Evolutionary conservation across 2,888 invertebrate species (phyloP).

Genomic region (Drosophila basisetae): DNA sequence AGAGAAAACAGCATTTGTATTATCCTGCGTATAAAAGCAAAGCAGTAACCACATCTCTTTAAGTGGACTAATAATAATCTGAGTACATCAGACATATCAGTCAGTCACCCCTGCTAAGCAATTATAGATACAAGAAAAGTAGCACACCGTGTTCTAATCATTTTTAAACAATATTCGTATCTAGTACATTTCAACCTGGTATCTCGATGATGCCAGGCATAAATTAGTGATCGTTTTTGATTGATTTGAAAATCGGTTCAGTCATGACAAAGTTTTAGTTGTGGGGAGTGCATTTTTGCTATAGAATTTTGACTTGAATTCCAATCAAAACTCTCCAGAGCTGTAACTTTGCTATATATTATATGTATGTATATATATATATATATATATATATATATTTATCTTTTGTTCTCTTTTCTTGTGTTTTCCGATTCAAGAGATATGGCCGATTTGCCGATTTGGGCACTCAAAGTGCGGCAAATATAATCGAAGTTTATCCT

Average conservation of each 20-base stretch:
- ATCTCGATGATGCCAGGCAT: background rate
- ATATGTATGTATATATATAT: background rate
- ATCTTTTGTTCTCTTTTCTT: background rate
- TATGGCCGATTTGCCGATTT: constrained; percentile 7
- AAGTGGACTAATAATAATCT: background rate
- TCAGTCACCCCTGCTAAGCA: background rate
- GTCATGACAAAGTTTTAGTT: background rate
- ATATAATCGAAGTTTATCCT: constrained; percentile 8
- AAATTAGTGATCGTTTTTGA: too few relatives aligned
- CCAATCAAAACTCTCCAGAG: background rate
- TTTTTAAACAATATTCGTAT: background rate
- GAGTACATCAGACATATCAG: background rate
- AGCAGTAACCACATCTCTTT: background rate
- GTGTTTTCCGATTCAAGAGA: background rate
- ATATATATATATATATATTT: background rate
- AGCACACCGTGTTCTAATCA: background rate
- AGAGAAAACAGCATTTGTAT: background rate
- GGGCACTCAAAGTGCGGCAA: constrained; percentile 6
- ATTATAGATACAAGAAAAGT: background rate
- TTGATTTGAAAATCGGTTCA: background rate
- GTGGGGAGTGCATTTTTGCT: background rate
- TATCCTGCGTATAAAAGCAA: background rate
- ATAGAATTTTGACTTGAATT: background rate
- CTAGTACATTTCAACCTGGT: background rate
- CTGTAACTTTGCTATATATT: background rate